Evolutionary conservation across 2,888 invertebrate species (phyloP), one percentile per base, ranked within the genome.

Genomic region (Stenotaenia linearis): DNA sequence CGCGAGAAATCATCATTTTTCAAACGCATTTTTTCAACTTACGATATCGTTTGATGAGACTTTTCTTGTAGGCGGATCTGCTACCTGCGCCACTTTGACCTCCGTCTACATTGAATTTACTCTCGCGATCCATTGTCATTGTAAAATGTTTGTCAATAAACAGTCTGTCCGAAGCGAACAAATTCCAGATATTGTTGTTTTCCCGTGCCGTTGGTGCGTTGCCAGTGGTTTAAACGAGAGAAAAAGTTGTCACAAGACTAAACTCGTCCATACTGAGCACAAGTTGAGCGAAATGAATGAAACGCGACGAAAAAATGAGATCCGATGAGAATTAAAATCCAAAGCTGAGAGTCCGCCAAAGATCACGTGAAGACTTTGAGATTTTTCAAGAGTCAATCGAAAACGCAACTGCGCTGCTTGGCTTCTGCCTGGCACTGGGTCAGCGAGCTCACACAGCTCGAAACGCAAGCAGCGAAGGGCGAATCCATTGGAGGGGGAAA

Each of bases 21-120:
- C 7, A 21, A 78, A n/a, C 77, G 30, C 18, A 6, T 15, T 3
- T n/a, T 1, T 23, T 30, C 32, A 61, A 76, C 96, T 96, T 92
- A 96, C 96, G 91, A 89, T 94, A 96, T 91, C 96, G 90, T 89
- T 93, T 93, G 91, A 96, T 95, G 85, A 96, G 91, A 85, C 92
- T 94, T 88, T 96, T 96, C 90, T 96, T 96, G 90, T 95, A 95
- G 77, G 95, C 89, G 50, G 50, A 9, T 50, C 50, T 50, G 50
- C 50, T 50, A 50, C 50, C 50, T 50, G 50, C 50, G 50, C 50
- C 50, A 50, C 50, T 50, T 50, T 50, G 18, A 50, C 50, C 50
- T 50, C 50, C 50, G n/a, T 50, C 50, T n/a, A 18, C 50, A 18
- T 50, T 15, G 15, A 50, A 50, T 50, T 50, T 50, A 50, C 50